Evolutionary conservation across 1,140 invertebrate genomes (phyloP).

Genomic region (Sitophilus oryzae): DNA sequence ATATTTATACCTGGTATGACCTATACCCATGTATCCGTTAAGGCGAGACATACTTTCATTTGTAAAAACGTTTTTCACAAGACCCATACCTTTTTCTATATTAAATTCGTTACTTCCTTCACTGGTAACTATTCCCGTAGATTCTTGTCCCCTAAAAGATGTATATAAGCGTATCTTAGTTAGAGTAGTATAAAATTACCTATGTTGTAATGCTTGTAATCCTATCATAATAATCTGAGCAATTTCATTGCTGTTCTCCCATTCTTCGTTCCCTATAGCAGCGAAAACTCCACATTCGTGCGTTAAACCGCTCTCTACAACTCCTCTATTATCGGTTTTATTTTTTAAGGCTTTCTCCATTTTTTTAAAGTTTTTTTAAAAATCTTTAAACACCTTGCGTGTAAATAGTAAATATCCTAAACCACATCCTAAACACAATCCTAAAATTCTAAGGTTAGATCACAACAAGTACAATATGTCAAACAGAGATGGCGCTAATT

Average conservation of each 20-base stretch:
- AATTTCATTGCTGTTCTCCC: slow-evolving; percentile 63
- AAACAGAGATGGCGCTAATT: too few relatives aligned
- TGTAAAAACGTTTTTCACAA: slow-evolving; percentile 89
- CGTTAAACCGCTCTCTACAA: slow-evolving; percentile 27
- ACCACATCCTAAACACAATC: too few relatives aligned
- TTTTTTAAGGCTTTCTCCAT: background rate
- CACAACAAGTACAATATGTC: too few relatives aligned
- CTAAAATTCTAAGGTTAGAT: too few relatives aligned
- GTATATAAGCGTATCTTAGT: too few relatives aligned
- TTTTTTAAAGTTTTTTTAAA: too few relatives aligned
- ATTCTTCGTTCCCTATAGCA: slow-evolving; percentile 77
- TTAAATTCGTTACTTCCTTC: slow-evolving; percentile 74
- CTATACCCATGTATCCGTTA: slow-evolving; percentile 88
- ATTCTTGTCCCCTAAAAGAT: slow-evolving; percentile 80
- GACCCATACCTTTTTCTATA: slow-evolving; percentile 90
- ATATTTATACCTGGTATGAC: slow-evolving; percentile 80
- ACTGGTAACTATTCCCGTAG: slow-evolving; percentile 91
- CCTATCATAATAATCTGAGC: slow-evolving; percentile 79
- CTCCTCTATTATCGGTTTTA: slow-evolving; percentile 12
- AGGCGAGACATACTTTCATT: slow-evolving; percentile 81
- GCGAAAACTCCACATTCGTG: slow-evolving; percentile 95
- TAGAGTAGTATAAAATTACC: slow-evolving; percentile 57
- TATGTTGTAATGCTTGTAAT: slow-evolving; percentile 91
- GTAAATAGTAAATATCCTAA: too few relatives aligned
- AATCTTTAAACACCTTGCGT: too few relatives aligned